Evolutionary conservation across 1,140 invertebrate species (phyloP), one percentile per base, ranked within the genome.

Genomic region (Eriosoma lanigerum): DNA sequence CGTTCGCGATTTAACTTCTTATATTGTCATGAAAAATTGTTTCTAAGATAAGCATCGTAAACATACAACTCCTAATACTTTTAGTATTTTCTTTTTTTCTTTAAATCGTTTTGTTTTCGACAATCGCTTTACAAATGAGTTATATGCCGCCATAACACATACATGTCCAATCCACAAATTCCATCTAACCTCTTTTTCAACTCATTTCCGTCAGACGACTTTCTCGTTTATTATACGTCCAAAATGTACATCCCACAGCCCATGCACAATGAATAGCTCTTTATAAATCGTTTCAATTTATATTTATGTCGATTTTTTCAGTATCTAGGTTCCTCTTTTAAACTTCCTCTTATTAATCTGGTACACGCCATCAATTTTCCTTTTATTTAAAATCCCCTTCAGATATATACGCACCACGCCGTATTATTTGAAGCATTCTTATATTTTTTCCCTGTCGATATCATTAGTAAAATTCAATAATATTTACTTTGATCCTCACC

Each of bases 221-320:
- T 78, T 78, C 75, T 58, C 75, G 75, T 60, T 60, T 76, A 58
- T 76, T 58, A 58, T 48, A 48, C 48, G 38, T 46, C 50, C 32
- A 24, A 26, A 76, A 56, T 54, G 73, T 60, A 76, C 56, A 46
- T 44, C 48, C 24, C 46, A 52, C 26, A 73, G 21, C n/a, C 48
- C 26, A 38, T 54, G n/a, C 19, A 54, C 72, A 58, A 29, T 50
- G 52, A 32, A 48, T 46, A 24, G 13, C 26, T 78, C 56, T 78
- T 78, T 60, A 78, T 60, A 78, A 78, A 78, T 78, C 56, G 75
- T 44, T 78, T 78, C 75, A 29, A 78, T 78, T 78, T 78, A 62
- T 78, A 62, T 44, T 62, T 62, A 44, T 78, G 32, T 78, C 44
- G 38, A 60, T 78, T 78, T 78, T 78, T 78, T 19, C 56, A 12